These are phyloP conservation scores for Nanorana parkeri DNA, from an alignment of 2,113 vertebrate species.

Conservation along the genomic window DNA sequence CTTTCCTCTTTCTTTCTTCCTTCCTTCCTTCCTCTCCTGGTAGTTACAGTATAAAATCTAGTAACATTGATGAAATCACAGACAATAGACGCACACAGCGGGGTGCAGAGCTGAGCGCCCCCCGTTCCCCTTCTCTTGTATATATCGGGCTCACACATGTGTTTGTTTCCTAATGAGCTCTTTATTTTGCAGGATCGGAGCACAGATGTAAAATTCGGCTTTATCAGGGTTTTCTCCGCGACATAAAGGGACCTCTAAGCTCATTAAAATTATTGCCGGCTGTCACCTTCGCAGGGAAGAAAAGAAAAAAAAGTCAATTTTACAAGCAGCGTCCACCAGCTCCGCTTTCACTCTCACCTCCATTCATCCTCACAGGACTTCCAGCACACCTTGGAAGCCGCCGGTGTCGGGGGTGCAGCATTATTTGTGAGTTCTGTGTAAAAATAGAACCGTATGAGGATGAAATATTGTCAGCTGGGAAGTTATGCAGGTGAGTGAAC, in stretches of 20 bases:
- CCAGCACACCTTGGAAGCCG: background rate
- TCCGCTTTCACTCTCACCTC: slow-evolving; percentile 18
- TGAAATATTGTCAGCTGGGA: no score
- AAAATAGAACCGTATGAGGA: no score
- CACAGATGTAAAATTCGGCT: background rate
- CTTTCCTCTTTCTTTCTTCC: no score
- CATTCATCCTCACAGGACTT: background rate
- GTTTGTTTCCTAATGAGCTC: slow-evolving; percentile 1
- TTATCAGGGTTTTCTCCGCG: background rate
- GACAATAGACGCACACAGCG: no score
- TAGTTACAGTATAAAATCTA: no score
- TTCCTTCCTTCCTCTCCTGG: no score
- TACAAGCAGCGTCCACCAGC: background rate
- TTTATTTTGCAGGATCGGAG: background rate
- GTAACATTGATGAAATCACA: no score
- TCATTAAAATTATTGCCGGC: slow-evolving; percentile 38
- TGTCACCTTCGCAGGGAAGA: background rate
- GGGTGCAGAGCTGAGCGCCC: no score
- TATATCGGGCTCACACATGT: background rate
- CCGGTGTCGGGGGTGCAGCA: no score
- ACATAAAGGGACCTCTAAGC: slow-evolving; percentile 29
- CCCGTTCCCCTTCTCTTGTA: no score
- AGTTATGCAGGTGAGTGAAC: no score
- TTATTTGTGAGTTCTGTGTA: no score
- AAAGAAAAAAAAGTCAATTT: background rate